These are phyloP conservation scores for Pocillopora grandis DNA, from an alignment of 92 coral and sea anemone species.

Conservation along the genomic window DNA sequence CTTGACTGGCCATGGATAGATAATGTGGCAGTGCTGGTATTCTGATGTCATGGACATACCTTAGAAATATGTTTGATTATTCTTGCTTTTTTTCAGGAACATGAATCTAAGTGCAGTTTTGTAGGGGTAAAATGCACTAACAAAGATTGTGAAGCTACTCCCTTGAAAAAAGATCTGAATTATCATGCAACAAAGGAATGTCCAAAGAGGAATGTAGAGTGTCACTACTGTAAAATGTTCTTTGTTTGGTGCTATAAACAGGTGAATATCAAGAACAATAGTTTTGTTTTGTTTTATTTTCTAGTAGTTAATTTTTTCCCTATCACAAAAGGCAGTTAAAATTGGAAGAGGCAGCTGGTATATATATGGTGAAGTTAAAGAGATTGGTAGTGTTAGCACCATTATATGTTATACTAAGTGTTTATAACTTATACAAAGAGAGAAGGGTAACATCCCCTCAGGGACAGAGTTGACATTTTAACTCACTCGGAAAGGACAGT, in stretches of 20 bases:
- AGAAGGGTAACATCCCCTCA: too few species aligned
- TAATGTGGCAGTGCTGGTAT: neutral
- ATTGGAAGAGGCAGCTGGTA: too few species aligned
- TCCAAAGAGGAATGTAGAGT: slow-evolving; percentile 6
- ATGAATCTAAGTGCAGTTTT: slow-evolving; percentile 1
- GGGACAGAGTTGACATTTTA: too few species aligned
- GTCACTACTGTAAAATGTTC: neutral
- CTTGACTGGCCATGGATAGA: too few species aligned
- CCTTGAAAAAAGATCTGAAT: neutral
- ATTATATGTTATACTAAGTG: too few species aligned
- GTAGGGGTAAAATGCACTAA: slow-evolving; percentile 6
- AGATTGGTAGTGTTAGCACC: too few species aligned
- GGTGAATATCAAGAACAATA: neutral
- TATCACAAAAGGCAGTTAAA: too few species aligned
- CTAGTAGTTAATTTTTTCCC: neutral
- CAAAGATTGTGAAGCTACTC: neutral
- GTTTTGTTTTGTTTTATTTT: neutral
- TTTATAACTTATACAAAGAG: too few species aligned
- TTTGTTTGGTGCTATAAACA: neutral
- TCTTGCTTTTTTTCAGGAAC: neutral
- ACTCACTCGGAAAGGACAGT: too few species aligned
- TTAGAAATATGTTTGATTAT: neutral
- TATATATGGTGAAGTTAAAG: too few species aligned
- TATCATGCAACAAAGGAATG: slow-evolving; percentile 10
- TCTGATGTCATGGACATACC: neutral